Base-by-base conservation (phyloP, 2,888 invertebrate species). In the Crepidodera aurea region DNA sequence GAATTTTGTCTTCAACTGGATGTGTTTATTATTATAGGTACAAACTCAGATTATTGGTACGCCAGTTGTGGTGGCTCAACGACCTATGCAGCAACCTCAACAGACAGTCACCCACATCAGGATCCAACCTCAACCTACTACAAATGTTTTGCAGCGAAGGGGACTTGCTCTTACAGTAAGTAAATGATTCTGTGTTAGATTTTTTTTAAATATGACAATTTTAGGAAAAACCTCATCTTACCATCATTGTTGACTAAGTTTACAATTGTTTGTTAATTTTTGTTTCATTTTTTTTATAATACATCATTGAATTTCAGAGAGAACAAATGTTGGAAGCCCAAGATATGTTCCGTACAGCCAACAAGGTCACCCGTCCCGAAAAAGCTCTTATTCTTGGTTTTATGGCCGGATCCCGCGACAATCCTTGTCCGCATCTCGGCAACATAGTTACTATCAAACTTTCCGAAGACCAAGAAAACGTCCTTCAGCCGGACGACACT, bases 331-430 rank as follows among this genome's bases (percentile, higher is more conserved):
- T 93, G 79, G 95, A 96, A 79, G 98, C 97, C 0, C 96, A 97
- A 79, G 96, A 98, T 78, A 97, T 98, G 94, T 98, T 98, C 85
- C 86, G 92, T 57, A 94, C 92, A 66, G 96, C 98, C 34, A 98
- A 98, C 80, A 92, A 94, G 77, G 96, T 98, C 54, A 97, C 97
- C 1, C 84, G 97, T 69, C 96, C 96, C 0, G 98, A 98, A 80
- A 98, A 98, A 79, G 96, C 97, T 56, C 90, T 98, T 53, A 98
- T 98, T 78, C 86, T 98, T 27, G 96, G 97, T 69, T 98, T 98
- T 77, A 98, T 98, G 96, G 97, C 97, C 51, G 98, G 98, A n/a
- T 93, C 95, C 6, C 88, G 97, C 82, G 94, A 96, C 78, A 98
- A 98, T 81, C 98, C 98, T 0, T 95, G 96, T 81, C 97, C 97